Percentiles rank a stretch among this genome's conserved stretches.
phyloP scores from a whole-genome alignment of 2,797 vertebrate genomes.

The Pagetopsis macropterus region DNA sequence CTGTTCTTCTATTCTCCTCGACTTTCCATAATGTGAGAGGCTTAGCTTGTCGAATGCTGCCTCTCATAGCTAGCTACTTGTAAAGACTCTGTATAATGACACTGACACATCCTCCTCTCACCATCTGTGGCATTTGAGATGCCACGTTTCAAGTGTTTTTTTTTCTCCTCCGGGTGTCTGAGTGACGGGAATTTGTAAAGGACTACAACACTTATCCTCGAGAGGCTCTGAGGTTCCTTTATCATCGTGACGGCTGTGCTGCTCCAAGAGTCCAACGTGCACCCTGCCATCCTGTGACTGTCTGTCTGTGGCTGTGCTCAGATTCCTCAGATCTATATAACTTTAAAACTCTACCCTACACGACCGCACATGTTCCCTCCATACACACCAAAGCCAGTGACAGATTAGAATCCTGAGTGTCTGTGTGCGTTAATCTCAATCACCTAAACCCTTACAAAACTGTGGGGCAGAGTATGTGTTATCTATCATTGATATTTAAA shows the following conservation, averaged over 20 bases:
- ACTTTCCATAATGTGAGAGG: background rate
- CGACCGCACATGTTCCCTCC: background rate
- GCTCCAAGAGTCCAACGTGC: constrained; percentile 27
- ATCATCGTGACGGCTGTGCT: constrained; percentile 21
- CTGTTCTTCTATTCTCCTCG: background rate
- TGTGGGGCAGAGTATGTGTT: background rate
- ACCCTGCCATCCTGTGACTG: constrained; percentile 9
- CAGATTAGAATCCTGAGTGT: background rate
- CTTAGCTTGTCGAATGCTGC: background rate
- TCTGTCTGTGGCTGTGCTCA: constrained; percentile 10
- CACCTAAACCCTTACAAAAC: background rate
- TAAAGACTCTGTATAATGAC: constrained; percentile 16
- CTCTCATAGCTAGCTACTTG: constrained; percentile 1
- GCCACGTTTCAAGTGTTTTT: background rate
- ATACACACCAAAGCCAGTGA: background rate
- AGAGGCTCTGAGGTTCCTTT: constrained; percentile 63
- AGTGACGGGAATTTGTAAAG: constrained; percentile 73
- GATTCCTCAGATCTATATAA: constrained; percentile 11
- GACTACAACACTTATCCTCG: constrained; percentile 72
- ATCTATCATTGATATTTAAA: too few species aligned
- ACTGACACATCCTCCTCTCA: background rate
- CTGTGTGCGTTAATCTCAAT: background rate
- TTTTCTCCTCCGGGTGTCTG: constrained; percentile 6
- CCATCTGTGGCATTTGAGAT: too few species aligned
- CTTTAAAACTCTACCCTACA: constrained; percentile 14